Base-by-base conservation (phyloP, 1,140 invertebrate genomes). In the Caenorhabditis brenneri region DNA sequence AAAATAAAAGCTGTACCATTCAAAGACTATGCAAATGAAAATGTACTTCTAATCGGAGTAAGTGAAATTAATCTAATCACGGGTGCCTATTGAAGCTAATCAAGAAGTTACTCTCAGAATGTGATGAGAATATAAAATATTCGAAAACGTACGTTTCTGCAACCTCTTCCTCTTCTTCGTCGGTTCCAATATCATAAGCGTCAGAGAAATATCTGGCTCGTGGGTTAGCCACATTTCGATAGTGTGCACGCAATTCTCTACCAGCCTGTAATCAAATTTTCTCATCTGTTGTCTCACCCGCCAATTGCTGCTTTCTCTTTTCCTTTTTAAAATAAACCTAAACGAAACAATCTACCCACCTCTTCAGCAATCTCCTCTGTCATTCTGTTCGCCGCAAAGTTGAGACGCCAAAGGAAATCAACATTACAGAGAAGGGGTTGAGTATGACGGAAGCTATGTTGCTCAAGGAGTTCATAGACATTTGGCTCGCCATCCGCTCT, bases 321-420 rank as follows among this genome's bases (percentile, higher is more conserved):
- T n/a, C n/a, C n/a, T n/a, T n/a, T n/a, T n/a, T n/a, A n/a, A n/a
- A n/a, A n/a, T n/a, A n/a, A n/a, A n/a, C n/a, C n/a, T n/a, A n/a
- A n/a, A n/a, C n/a, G n/a, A n/a, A n/a, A n/a, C n/a, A n/a, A n/a
- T 36, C 1, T n/a, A 74, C 65, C 22, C 33, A 74, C 79, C 36
- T 80, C 60, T 55, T 86, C 85, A 15, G 85, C 85, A 53, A 86
- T 85, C 19, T 86, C 79, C 46, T 86, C 85, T 10, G 85, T 86
- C 31, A 86, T 49, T 60, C 85, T 42, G 49, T 86, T 74, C 22
- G 85, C 85, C 6, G 81, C 80, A 42, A 86, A 86, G 33, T 86
- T 86, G 60, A 86, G 81, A 31, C 81, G 80, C 48, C 83, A 84
- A 19, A 86, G 83, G 69, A 86, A 86, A 65, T 86, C 85, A 16